Percentiles rank a stretch among this genome's conserved stretches.
Conservation (phyloP, 2,888 invertebrate genomes). For the Romanomermis culicivorax region DNA sequence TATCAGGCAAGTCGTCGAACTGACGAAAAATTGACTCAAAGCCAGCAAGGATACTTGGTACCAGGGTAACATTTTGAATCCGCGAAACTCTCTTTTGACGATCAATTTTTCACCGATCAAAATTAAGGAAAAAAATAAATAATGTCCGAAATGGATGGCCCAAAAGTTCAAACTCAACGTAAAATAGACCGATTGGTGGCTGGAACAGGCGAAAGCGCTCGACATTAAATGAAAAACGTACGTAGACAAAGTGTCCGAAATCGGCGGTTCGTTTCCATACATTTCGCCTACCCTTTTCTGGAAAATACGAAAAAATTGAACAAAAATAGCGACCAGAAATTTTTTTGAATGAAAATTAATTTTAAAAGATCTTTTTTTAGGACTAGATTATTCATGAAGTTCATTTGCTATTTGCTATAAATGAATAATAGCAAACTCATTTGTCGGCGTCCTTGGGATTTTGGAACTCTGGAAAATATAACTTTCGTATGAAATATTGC, state of each 20-base stretch:
- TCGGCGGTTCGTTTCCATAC: neutral
- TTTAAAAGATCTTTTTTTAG: too few relatives aligned
- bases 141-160: neutral
- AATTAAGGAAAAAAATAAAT: neutral
- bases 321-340: too few relatives aligned
- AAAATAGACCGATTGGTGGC: neutral
- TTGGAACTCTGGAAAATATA: too few relatives aligned
- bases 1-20: neutral
- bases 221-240: neutral
- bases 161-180: neutral
- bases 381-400: too few relatives aligned
- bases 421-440: too few relatives aligned
- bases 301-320: too few relatives aligned
- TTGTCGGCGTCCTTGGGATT: too few relatives aligned
- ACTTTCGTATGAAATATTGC: too few relatives aligned
- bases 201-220: neutral
- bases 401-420: too few relatives aligned
- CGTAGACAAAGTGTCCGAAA: neutral
- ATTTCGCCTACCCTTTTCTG: too few relatives aligned
- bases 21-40: neutral
- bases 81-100: neutral
- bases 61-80: neutral
- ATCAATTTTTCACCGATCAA: neutral
- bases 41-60: neutral
- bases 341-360: too few relatives aligned